These are phyloP conservation scores for Cylloceria caligata DNA, from an alignment of 2,888 invertebrate genomes.

Conservation along the genomic window DNA sequence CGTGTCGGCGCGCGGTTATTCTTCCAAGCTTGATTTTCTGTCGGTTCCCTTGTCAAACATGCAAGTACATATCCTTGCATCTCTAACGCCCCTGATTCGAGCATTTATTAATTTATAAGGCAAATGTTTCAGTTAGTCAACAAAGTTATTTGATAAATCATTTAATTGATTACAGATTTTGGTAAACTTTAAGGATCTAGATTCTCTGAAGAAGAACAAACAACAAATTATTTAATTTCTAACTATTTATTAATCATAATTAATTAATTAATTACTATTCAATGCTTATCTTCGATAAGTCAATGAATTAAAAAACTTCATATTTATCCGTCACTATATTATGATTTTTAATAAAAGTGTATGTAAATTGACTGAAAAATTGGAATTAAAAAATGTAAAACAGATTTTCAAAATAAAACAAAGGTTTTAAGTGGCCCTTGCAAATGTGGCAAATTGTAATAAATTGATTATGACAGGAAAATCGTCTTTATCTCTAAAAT, in stretches of 20 bases:
- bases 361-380: neutral
- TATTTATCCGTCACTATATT: neutral
- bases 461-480: slow-evolving; percentile 26
- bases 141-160: neutral
- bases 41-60: neutral
- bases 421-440: neutral
- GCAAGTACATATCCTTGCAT: neutral
- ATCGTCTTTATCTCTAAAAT: neutral
- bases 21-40: slow-evolving; percentile 56
- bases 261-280: neutral
- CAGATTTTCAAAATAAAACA: neutral
- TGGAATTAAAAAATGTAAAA: neutral
- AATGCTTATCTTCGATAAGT: neutral
- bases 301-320: neutral
- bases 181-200: no score
- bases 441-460: slow-evolving; percentile 8
- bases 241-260: neutral
- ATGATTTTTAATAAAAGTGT: neutral
- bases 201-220: no score
- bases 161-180: neutral
- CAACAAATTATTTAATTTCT: no score
- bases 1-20: slow-evolving; percentile 36
- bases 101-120: neutral
- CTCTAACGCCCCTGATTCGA: neutral
- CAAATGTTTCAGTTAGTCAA: neutral